Evolutionary conservation across 2,797 vertebrate species (phyloP).

Genomic region (Psittacula echo): DNA sequence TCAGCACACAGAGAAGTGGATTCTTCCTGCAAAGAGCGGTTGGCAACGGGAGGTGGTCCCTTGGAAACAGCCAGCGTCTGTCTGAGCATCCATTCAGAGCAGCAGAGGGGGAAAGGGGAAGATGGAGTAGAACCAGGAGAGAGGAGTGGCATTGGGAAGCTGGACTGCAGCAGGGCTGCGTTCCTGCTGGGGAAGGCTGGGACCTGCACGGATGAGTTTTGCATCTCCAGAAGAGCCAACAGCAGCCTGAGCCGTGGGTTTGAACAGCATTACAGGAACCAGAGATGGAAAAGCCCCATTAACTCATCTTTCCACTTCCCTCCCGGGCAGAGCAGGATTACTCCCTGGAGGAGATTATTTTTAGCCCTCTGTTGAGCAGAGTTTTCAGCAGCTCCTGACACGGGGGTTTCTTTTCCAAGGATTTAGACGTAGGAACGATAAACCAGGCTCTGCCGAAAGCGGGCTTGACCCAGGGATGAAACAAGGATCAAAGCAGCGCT

Average conservation of each 20-base stretch:
- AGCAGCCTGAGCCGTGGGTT: background rate
- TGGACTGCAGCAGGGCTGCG: background rate
- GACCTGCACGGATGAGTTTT: background rate
- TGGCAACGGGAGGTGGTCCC: conserved; percentile 43
- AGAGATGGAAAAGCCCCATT: background rate
- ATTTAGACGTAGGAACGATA: background rate
- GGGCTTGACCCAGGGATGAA: background rate
- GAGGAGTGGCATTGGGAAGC: background rate
- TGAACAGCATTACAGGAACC: background rate
- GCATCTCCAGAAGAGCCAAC: conserved; percentile 48
- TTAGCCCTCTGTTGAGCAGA: background rate
- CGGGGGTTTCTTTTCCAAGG: background rate
- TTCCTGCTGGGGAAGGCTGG: background rate
- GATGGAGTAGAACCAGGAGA: background rate
- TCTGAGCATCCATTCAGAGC: background rate
- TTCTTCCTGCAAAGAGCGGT: background rate
- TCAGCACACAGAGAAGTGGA: background rate
- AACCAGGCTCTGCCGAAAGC: background rate
- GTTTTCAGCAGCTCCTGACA: background rate
- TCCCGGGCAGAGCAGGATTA: background rate
- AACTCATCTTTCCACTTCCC: background rate
- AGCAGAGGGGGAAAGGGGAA: background rate
- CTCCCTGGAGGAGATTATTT: background rate
- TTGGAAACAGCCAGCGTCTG: background rate
- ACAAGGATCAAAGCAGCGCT: background rate